phyloP scores from a whole-genome alignment of 1,140 invertebrate species.

The Pogonognathellus flavescens region DNA sequence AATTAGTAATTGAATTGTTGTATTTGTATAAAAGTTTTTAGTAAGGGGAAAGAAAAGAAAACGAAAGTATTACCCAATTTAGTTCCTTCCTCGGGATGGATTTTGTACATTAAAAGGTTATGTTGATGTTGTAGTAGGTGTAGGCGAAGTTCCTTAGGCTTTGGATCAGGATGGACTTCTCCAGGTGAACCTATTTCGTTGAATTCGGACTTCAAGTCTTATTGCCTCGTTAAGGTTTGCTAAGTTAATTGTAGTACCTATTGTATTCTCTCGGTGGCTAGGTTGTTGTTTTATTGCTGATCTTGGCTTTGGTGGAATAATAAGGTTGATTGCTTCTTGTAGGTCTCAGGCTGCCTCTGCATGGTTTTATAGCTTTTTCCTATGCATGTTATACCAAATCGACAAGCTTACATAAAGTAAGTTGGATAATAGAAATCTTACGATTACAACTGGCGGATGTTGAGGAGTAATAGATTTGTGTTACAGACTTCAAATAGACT shows the following conservation, averaged over 20 bases:
- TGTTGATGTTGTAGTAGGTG: not conserved
- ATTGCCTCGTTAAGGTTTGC: constrained; percentile 8
- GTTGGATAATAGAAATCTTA: not conserved
- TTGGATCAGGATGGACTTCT: not conserved
- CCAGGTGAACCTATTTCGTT: not conserved
- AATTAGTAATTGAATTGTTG: not conserved
- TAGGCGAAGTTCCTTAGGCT: not conserved
- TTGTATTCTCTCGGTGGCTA: not conserved
- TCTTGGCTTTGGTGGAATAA: not conserved
- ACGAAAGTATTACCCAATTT: not conserved
- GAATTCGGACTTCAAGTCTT: constrained; percentile 14
- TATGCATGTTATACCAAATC: not conserved
- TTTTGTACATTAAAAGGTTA: constrained; percentile 30
- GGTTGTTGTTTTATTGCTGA: not conserved
- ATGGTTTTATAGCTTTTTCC: not conserved
- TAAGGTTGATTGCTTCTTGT: not conserved
- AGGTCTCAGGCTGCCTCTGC: not conserved
- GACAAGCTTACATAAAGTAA: constrained; percentile 9
- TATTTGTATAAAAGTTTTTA: not conserved
- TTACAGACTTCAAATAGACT: not conserved
- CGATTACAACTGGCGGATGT: not conserved
- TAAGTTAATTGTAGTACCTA: not conserved
- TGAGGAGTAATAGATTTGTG: not conserved
- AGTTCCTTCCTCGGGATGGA: not conserved
- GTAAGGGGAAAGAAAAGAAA: not conserved